Evolutionary conservation across 1,140 invertebrate species (phyloP).

Genomic region (Lasaia peninsularis): DNA sequence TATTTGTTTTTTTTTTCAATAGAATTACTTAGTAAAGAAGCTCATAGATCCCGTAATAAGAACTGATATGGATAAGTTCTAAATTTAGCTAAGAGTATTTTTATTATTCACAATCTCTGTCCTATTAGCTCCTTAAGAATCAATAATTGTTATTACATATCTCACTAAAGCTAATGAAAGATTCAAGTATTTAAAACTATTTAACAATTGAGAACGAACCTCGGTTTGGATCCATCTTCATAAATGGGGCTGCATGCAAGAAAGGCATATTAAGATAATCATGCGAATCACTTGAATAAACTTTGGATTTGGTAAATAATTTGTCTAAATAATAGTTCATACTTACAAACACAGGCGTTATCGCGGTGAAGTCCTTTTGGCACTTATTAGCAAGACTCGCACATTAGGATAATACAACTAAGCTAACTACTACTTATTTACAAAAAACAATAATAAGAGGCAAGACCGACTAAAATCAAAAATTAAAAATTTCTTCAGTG

Average conservation of each 20-base stretch:
- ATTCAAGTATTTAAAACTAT: background rate
- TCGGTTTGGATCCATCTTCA: constrained; percentile 66
- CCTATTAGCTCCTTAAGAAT: no score
- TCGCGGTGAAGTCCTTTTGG: background rate
- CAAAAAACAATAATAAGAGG: background rate
- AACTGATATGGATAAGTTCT: no score
- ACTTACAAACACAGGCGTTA: constrained; percentile 6
- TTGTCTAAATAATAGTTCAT: background rate
- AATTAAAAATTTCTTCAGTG: no score
- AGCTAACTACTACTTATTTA: background rate
- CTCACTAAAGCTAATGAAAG: background rate
- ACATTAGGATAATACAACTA: background rate
- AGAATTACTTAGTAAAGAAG: no score
- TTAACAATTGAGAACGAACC: constrained; percentile 47
- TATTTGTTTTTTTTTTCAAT: no score
- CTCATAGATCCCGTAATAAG: no score
- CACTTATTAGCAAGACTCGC: background rate
- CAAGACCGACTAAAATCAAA: no score
- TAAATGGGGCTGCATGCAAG: constrained; percentile 69
- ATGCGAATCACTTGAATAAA: constrained; percentile 12
- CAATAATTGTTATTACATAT: background rate
- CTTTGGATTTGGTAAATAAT: constrained; percentile 6
- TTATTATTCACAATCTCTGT: no score
- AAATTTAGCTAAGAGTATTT: no score
- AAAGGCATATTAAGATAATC: constrained; percentile 40